Evolutionary conservation across 2,888 invertebrate species (phyloP).

Genomic region (Resseliella maxima): DNA sequence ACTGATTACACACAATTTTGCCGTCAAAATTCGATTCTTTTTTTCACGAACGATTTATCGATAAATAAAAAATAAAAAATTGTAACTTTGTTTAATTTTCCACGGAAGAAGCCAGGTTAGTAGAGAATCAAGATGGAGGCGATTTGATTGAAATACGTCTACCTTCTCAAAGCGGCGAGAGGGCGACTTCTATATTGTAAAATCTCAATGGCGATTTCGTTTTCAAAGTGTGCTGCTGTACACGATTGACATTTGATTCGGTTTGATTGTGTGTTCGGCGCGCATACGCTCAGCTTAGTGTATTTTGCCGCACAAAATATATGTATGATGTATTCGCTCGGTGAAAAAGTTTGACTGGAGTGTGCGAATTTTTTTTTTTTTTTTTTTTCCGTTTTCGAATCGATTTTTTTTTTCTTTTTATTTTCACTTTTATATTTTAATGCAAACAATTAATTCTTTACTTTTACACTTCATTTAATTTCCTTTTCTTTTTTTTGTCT

Average conservation of each 20-base stretch:
- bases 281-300: constrained; percentile 9
- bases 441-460: not conserved
- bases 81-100: constrained; percentile 57
- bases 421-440: not conserved
- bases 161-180: constrained; percentile 55
- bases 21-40: not conserved
- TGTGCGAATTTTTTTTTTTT: not conserved
- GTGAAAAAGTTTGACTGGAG: not conserved
- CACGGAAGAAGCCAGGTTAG: constrained; percentile 62
- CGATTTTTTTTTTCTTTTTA: not conserved
- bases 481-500: not conserved
- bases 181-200: constrained; percentile 54
- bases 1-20: constrained; percentile 28
- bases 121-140: constrained; percentile 62
- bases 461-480: not conserved
- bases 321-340: not conserved
- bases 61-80: constrained; percentile 55
- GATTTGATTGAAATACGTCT: constrained; percentile 58
- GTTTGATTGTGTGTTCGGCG: not conserved
- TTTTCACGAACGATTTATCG: not conserved
- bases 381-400: too few species aligned
- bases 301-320: constrained; percentile 17
- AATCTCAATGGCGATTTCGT: constrained; percentile 53
- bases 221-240: constrained; percentile 31
- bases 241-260: constrained; percentile 42